Evolutionary conservation across 2,888 invertebrate species (phyloP), one percentile per base, ranked within the genome.

Genomic region (Drosophila helvetica): DNA sequence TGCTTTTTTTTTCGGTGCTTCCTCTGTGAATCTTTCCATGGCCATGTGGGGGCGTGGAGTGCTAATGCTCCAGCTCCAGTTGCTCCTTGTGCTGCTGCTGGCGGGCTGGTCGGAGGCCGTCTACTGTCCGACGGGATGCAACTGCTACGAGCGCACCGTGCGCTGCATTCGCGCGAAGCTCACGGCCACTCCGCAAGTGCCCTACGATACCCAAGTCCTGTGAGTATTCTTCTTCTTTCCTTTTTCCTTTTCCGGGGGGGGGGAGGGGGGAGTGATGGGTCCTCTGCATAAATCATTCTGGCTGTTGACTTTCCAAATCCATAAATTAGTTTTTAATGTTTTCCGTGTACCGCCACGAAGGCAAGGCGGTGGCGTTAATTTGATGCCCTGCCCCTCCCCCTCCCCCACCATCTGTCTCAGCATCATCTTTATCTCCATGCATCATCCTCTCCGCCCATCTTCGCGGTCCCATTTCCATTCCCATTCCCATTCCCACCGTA

Each of bases 131-230:
- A 65, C 79, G 33, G 90, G 86, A 57, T 92, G 92, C 81, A 89
- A 75, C 62, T 92, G 92, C 79, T 74, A 84, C 57, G 87, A 90
- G 54, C 85, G 84, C 54, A 90, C 86, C 17, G 91, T 91, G 19
- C 90, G 91, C 60, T 92, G 92, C 78, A 87, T 92, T 64, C 90
- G 90, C 42, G 80, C 88, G 27, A 89, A 89, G 27, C 83, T 91
- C 48, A 85, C 83, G 42, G 60, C 79, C 52, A 69, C 91, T 73
- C 86, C 92, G 47, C 87, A 77, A 68, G 80, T 92, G 73, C 90
- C 92, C 56, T 76, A 73, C 78, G 91, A 92, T 63, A 91, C 91
- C 18, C 82, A 77, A 66, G 80, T 90, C 65, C 77, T 92, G 92
- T 92, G 83, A 92, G 92, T 92, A 88, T 58, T 55, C 10, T 7